Percentiles rank a stretch among this genome's conserved stretches.
Conservation (phyloP, 1,140 invertebrate genomes). For the Musca domestica region DNA sequence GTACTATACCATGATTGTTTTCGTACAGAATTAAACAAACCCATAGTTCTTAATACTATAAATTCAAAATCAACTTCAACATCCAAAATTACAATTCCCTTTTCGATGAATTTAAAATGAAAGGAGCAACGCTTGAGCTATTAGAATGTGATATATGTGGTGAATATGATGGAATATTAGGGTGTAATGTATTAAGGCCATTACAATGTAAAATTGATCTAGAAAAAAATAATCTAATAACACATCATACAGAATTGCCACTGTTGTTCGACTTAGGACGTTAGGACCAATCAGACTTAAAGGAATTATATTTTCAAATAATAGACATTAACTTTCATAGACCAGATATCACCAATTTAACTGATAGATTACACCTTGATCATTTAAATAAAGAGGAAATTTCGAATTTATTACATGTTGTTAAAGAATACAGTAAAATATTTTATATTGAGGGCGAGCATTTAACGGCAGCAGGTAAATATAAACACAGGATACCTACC, state of each 20-base stretch:
- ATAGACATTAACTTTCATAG: too few species aligned
- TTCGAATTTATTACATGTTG: background rate
- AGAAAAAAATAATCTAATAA: background rate
- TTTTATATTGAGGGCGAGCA: too few species aligned
- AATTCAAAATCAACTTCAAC: background rate
- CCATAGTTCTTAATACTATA: background rate
- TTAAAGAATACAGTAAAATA: background rate
- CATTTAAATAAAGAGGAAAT: background rate
- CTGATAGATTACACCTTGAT: too few species aligned
- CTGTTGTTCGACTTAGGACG: background rate
- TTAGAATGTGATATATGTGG: background rate
- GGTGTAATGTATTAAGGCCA: background rate
- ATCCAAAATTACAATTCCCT: too few species aligned
- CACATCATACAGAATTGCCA: background rate
- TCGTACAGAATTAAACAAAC: background rate
- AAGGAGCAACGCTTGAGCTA: background rate
- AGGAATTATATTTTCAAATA: background rate
- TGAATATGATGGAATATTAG: background rate
- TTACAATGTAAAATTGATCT: background rate
- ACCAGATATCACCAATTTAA: too few species aligned
- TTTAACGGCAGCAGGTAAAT: background rate
- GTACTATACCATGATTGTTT: background rate
- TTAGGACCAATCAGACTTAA: too few species aligned
- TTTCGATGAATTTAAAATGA: background rate
- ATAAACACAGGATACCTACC: background rate